Conservation (phyloP, 2,113 vertebrate genomes). For the Thomomys bottae region DNA sequence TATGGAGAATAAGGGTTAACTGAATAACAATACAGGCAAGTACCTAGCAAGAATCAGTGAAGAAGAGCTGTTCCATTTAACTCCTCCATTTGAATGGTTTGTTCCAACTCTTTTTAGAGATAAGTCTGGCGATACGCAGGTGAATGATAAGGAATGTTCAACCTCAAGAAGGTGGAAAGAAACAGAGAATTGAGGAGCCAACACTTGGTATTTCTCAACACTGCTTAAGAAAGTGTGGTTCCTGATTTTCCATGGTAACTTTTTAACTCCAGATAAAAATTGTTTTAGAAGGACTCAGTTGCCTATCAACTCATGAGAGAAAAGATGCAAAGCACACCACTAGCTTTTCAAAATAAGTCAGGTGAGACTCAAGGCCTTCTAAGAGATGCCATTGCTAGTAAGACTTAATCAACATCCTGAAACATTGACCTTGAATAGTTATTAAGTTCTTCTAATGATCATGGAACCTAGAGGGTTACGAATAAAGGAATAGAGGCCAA, state of each 20-base stretch:
- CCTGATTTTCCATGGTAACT: neutral
- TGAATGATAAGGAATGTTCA: neutral
- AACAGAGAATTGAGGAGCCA: neutral
- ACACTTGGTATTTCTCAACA: neutral
- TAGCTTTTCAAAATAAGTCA: neutral
- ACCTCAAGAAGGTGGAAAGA: neutral
- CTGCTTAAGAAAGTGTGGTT: neutral
- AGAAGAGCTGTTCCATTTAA: neutral
- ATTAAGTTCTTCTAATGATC: constrained; percentile 76
- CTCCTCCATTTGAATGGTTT: neutral
- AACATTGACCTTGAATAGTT: constrained; percentile 74
- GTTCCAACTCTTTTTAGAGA: neutral
- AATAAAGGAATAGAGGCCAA: neutral
- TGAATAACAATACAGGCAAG: neutral
- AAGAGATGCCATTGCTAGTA: constrained; percentile 49
- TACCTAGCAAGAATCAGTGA: neutral
- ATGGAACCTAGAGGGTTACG: neutral
- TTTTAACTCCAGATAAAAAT: neutral
- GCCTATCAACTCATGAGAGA: neutral
- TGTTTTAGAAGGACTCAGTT: neutral
- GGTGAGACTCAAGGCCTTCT: constrained; percentile 54
- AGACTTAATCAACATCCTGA: constrained; percentile 57
- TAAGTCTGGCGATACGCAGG: neutral
- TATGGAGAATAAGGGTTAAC: neutral
- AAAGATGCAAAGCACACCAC: neutral